Evolutionary conservation across 1,140 invertebrate genomes (phyloP).

Genomic region (Paralvinella palmiformis): DNA sequence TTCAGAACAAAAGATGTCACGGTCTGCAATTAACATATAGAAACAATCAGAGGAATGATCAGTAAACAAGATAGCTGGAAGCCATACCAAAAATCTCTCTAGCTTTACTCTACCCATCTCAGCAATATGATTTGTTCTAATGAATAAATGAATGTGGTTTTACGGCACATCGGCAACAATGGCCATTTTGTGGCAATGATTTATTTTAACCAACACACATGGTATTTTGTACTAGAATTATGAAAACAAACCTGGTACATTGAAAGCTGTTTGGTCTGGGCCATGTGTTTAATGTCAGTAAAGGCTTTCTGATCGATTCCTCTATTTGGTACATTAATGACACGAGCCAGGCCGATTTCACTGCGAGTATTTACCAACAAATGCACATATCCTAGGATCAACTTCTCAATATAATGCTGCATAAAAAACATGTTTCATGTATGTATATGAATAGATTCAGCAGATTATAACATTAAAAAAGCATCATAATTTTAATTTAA

Average conservation of each 20-base stretch:
- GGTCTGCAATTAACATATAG: constrained; percentile 28
- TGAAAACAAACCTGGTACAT: constrained; percentile 46
- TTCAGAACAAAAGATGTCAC: constrained; percentile 41
- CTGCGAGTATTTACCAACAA: constrained; percentile 46
- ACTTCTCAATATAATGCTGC: constrained; percentile 34
- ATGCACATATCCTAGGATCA: constrained; percentile 39
- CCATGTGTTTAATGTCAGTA: constrained; percentile 43
- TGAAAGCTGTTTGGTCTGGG: constrained; percentile 39
- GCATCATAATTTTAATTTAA: too few relatives aligned
- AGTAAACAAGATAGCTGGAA: too few relatives aligned
- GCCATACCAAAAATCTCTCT: too few relatives aligned
- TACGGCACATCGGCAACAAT: too few relatives aligned
- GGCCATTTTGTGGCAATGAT: too few relatives aligned
- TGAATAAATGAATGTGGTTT: too few relatives aligned
- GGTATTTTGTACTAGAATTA: background rate
- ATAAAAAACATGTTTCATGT: too few relatives aligned
- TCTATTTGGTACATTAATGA: constrained; percentile 46
- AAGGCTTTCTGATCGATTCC: constrained; percentile 44
- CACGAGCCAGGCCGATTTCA: constrained; percentile 42
- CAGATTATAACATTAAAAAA: too few relatives aligned
- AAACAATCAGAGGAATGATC: too few relatives aligned
- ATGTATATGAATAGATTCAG: too few relatives aligned
- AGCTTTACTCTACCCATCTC: too few relatives aligned
- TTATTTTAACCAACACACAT: background rate
- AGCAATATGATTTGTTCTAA: too few relatives aligned